Percentiles rank a stretch among this genome's conserved stretches.
These are phyloP conservation scores for Drosophila tanythrix DNA, from an alignment of 2,888 invertebrate species.

Conservation along the genomic window DNA sequence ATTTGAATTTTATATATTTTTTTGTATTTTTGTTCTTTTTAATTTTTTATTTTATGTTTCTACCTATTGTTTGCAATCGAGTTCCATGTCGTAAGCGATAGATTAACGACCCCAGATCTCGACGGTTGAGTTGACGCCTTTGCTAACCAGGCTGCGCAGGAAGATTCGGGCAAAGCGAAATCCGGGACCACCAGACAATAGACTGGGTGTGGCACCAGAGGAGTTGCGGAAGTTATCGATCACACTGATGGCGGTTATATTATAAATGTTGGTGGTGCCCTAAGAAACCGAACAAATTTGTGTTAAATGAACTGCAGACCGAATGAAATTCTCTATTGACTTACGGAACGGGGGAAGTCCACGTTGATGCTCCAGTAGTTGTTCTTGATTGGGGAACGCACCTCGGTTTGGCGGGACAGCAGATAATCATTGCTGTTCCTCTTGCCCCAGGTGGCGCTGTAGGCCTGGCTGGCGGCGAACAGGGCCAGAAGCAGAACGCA, in stretches of 20 bases:
- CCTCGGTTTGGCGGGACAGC: slow-evolving; percentile 50
- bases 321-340: slow-evolving; percentile 5
- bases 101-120: slow-evolving; percentile 66
- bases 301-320: background rate
- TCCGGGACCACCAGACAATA: slow-evolving; percentile 69
- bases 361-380: slow-evolving; percentile 52
- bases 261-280: slow-evolving; percentile 50
- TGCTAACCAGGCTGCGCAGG: slow-evolving; percentile 51
- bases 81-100: background rate
- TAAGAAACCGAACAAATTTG: slow-evolving; percentile 7
- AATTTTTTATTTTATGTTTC: background rate
- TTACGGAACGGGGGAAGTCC: slow-evolving; percentile 59
- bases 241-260: slow-evolving; percentile 59
- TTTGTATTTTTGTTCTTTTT: background rate
- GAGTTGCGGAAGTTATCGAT: slow-evolving; percentile 73
- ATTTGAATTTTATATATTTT: slow-evolving; percentile 1
- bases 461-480: slow-evolving; percentile 55
- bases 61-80: slow-evolving; percentile 2
- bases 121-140: slow-evolving; percentile 71
- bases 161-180: slow-evolving; percentile 50
- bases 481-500: slow-evolving; percentile 63
- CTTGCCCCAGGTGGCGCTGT: slow-evolving; percentile 61
- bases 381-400: slow-evolving; percentile 55
- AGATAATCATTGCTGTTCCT: slow-evolving; percentile 46
- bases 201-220: slow-evolving; percentile 64